Conservation (phyloP, 1,140 invertebrate genomes). For the Mamestra configurata region DNA sequence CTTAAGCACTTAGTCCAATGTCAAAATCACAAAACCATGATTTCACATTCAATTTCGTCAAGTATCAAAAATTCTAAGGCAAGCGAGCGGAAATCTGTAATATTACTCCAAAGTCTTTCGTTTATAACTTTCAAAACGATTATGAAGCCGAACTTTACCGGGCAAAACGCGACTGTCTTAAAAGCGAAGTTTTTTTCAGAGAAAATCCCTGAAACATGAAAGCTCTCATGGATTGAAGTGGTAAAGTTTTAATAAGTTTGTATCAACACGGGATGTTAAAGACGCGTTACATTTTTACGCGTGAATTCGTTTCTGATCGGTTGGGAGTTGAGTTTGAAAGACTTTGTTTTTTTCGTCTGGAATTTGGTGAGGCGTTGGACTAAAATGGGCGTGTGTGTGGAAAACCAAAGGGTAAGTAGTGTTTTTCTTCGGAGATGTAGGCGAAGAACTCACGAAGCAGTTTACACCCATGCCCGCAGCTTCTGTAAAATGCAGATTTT, state of each 20-base stretch:
- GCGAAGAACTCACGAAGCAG: too few relatives aligned
- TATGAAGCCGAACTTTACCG: conserved; percentile 8
- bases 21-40: conserved; percentile 11
- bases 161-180: not conserved
- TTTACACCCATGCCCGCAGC: too few relatives aligned
- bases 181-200: not conserved
- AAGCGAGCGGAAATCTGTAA: conserved; percentile 17
- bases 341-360: not conserved
- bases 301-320: conserved; percentile 14
- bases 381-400: too few relatives aligned
- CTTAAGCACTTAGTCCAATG: not conserved
- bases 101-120: conserved; percentile 3
- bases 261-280: conserved; percentile 27
- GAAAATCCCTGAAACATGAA: conserved; percentile 25
- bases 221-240: conserved; percentile 2
- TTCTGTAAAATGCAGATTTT: too few relatives aligned
- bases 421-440: too few relatives aligned
- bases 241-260: conserved; percentile 11
- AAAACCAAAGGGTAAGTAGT: too few relatives aligned
- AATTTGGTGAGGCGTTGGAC: too few relatives aligned
- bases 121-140: conserved; percentile 32
- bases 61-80: not conserved
- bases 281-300: conserved; percentile 22
- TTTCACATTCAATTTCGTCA: conserved; percentile 18
- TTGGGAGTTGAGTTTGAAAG: not conserved